Base-by-base conservation (phyloP, 2,888 invertebrate species). In the Leucoma salicis region DNA sequence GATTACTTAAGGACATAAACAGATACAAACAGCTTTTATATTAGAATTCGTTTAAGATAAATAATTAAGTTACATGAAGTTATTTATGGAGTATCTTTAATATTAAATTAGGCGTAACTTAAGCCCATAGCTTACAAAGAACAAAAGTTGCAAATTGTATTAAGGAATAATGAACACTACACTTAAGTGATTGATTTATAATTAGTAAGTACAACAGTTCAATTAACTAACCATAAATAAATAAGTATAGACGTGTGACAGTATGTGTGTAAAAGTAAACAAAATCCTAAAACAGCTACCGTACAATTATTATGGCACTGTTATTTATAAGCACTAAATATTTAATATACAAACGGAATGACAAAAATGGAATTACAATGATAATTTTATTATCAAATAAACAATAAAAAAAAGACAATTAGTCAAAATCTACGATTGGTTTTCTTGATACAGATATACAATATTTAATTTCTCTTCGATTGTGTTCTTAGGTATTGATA, bases 241-340 rank as follows among this genome's bases (percentile, higher is more conserved):
- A 48, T 44, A 39, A 38, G 44, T 36, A 47, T 33, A 36, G 21
- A 21, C 6, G 21, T 21, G 1, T 21, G 21, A 21, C n/a, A 21
- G 21, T 21, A 21, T 21, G 53, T 45, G 53, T 49, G 48, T 42
- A 51, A 46, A 49, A 55, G 58, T 50, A 59, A 53, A 51, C 42
- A 46, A 57, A 54, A 52, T 32, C 21, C 49, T 44, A 63, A 62
- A 56, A 42, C 50, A 46, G 31, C 53, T 60, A 60, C 61, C 69
- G 61, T 66, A 71, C 62, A 70, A 60, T 52, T 66, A 71, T 66
- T 76, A 76, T 76, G 76, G 76, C 76, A 76, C 76, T 67, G 65
- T 62, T 52, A 44, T 63, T 55, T 66, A 63, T 57, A 57, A 56
- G 49, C 42, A 58, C 49, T 53, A 53, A 57, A 55, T 47, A 56